Evolutionary conservation across 2,113 vertebrate species (phyloP).

Genomic region (Ceyx margarethae): DNA sequence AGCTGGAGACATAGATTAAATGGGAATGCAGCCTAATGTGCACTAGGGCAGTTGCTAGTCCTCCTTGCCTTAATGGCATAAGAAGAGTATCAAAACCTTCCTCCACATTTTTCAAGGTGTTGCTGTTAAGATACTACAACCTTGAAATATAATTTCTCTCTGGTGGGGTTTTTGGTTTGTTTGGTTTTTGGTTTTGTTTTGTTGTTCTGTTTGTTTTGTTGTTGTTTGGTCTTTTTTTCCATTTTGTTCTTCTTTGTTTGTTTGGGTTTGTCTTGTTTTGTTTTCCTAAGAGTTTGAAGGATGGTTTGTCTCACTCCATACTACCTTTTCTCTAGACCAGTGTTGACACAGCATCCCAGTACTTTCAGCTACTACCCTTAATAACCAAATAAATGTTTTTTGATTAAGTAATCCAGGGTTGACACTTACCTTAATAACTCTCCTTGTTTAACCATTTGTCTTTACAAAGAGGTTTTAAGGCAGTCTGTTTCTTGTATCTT

Average conservation of each 20-base stretch:
- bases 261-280: no score
- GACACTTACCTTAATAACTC: not conserved
- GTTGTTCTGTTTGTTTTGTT: no score
- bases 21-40: not conserved
- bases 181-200: no score
- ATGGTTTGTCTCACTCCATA: not conserved
- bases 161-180: not conserved
- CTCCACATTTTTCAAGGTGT: not conserved
- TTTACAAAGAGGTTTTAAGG: not conserved
- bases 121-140: not conserved
- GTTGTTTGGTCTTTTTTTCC: no score
- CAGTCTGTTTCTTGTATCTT: not conserved
- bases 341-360: not conserved
- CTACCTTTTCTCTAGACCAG: not conserved
- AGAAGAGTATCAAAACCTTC: not conserved
- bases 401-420: not conserved
- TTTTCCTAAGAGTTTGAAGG: not conserved
- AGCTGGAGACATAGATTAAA: not conserved
- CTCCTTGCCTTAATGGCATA: not conserved
- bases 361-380: not conserved
- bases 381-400: not conserved
- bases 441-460: not conserved
- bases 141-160: not conserved
- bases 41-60: not conserved
- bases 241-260: no score